Evolutionary conservation across 2,113 vertebrate genomes (phyloP).

Genomic region (Xerus inauris): DNA sequence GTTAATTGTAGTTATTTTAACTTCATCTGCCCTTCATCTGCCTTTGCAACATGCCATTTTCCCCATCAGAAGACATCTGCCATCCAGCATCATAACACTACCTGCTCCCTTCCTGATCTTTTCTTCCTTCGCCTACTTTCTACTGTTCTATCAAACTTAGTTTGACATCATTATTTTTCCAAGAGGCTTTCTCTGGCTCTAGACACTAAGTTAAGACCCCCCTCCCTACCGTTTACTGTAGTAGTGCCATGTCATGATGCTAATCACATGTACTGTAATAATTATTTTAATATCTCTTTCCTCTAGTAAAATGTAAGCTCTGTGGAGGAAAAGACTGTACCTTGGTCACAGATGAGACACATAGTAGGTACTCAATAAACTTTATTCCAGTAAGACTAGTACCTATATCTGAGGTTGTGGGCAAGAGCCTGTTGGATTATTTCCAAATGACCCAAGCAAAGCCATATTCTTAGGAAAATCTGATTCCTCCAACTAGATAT

Average conservation of each 20-base stretch:
- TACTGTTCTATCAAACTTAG: neutral
- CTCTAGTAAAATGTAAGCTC: neutral
- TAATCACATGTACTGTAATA: neutral
- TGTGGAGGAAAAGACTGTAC: neutral
- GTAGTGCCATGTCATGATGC: neutral
- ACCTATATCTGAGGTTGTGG: neutral
- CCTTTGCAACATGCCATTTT: neutral
- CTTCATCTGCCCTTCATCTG: neutral
- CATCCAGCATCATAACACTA: neutral
- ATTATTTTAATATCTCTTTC: neutral
- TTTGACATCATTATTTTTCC: neutral
- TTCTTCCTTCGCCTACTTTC: neutral
- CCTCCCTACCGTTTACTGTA: neutral
- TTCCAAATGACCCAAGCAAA: conserved; percentile 4
- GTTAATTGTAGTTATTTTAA: neutral
- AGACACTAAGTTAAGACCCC: too few relatives aligned
- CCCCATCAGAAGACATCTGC: neutral
- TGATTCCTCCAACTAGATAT: neutral
- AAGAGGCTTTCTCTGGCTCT: neutral
- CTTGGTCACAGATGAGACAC: neutral
- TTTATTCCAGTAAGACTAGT: neutral
- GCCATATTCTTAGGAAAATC: conserved; percentile 52
- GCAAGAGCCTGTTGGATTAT: neutral
- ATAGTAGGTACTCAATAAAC: neutral
- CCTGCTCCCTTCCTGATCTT: neutral